Evolutionary conservation across 2,113 vertebrate species (phyloP), one percentile per base, ranked within the genome.

Genomic region (Antennarius striatus): DNA sequence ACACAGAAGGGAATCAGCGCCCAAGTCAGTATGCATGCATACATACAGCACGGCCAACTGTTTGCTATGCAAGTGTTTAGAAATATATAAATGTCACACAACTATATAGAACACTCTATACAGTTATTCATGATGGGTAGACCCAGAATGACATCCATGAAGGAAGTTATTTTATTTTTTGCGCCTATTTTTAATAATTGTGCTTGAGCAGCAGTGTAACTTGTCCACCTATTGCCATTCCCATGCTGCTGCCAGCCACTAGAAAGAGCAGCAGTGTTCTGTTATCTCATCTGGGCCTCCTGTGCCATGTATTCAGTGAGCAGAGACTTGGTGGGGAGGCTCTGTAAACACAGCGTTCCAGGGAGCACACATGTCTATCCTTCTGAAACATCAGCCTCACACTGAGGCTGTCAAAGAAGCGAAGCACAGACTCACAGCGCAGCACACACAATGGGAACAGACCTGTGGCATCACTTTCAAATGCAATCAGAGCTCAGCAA

Each of bases 351-450:
- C 78, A 73, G 57, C 63, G 49, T 86, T 78, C 73, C 82, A 84
- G 83, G 80, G 74, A 83, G 85, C 77, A 71, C 80, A 73, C 78
- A 78, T 75, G 81, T 83, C 80, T 81, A 73, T 7, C 85, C 83
- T 77, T 84, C 83, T 73, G 69, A 89, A 85, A 88, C 83, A 86
- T 88, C 90, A 85, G 80, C 73, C 86, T 86, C 88, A 89, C 71
- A 84, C 91, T 85, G 86, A 81, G 86, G 67, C 81, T 89, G 91
- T 88, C 88, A 88, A 83, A 88, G 78, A 78, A 72, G 72, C 32
- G 13, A 76, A 69, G 68, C 56, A 4, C 75, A 73, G 69, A 63
- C 75, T 82, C 80, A 6, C 68, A 75, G 77, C 79, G 47, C 82
- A 69, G 68, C 66, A 28, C 62, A 76, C 78, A 79, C 84, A 65